A percentile compares a stretch with the other conserved stretches of the same genome.
Conservation (phyloP, 1,140 invertebrate species). For the Battus philenor region DNA sequence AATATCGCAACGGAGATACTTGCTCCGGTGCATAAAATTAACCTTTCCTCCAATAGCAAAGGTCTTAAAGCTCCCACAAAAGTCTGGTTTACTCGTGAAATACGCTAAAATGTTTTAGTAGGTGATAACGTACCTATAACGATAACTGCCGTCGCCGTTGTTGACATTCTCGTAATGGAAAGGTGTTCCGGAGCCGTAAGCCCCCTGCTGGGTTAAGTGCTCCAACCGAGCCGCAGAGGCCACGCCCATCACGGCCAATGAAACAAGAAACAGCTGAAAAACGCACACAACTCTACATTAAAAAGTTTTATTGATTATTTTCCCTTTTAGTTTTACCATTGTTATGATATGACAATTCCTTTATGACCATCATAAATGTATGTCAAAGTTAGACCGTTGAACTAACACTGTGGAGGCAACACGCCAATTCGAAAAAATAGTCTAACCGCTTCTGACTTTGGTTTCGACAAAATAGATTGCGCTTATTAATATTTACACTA, state of each 20-base stretch:
- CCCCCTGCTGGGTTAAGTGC: constrained; percentile 46
- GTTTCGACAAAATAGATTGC: no score
- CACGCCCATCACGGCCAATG: constrained; percentile 25
- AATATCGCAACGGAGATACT: no score
- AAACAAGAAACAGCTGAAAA: constrained; percentile 36
- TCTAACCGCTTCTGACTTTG: no score
- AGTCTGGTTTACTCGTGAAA: background rate
- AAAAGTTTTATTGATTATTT: no score
- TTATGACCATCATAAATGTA: no score
- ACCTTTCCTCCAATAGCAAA: constrained; percentile 11
- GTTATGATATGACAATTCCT: no score
- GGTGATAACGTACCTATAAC: constrained; percentile 41
- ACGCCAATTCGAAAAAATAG: no score
- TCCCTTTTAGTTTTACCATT: no score
- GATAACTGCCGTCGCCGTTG: constrained; percentile 60
- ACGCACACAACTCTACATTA: background rate
- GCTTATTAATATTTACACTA: no score
- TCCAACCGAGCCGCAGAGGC: constrained; percentile 44
- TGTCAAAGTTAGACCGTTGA: no score
- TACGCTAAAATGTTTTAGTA: no score
- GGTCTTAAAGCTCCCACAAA: constrained; percentile 10
- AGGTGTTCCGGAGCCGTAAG: constrained; percentile 35
- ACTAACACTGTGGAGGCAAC: no score
- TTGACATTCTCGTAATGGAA: constrained; percentile 60
- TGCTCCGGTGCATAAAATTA: constrained; percentile 2